phyloP scores from a whole-genome alignment of 2,888 invertebrate species.

The Drosophila longiperda region DNA sequence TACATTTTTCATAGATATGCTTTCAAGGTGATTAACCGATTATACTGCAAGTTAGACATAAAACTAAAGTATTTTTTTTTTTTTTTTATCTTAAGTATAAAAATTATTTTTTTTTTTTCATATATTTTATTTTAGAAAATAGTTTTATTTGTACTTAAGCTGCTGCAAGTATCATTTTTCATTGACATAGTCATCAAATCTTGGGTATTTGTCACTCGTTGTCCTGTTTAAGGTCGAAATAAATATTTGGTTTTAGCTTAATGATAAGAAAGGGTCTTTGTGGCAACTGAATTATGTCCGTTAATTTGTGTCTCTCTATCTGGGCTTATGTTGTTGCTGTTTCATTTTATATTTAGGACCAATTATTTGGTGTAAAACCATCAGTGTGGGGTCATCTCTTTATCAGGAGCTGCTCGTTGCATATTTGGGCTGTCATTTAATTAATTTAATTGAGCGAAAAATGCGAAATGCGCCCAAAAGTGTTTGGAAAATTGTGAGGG shows the following conservation, averaged over 20 bases:
- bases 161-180: background rate
- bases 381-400: constrained; percentile 38
- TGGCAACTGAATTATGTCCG: background rate
- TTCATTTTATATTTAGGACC: constrained; percentile 2
- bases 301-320: background rate
- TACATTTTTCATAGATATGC: background rate
- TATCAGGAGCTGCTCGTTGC: constrained; percentile 31
- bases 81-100: background rate
- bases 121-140: background rate
- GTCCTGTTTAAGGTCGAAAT: background rate
- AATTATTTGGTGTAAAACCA: constrained; percentile 11
- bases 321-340: constrained; percentile 1
- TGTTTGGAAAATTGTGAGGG: constrained; percentile 54
- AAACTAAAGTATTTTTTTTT: too few species aligned
- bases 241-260: background rate
- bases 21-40: background rate
- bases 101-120: background rate
- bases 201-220: background rate
- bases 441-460: constrained; percentile 75
- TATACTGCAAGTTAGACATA: background rate
- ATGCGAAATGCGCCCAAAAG: constrained; percentile 68
- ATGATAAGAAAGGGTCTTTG: constrained; percentile 5
- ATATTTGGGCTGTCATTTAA: constrained; percentile 65
- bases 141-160: background rate
- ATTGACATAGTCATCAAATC: background rate